phyloP scores from a whole-genome alignment of 2,113 vertebrate species.

The Garra rufa region DNA sequence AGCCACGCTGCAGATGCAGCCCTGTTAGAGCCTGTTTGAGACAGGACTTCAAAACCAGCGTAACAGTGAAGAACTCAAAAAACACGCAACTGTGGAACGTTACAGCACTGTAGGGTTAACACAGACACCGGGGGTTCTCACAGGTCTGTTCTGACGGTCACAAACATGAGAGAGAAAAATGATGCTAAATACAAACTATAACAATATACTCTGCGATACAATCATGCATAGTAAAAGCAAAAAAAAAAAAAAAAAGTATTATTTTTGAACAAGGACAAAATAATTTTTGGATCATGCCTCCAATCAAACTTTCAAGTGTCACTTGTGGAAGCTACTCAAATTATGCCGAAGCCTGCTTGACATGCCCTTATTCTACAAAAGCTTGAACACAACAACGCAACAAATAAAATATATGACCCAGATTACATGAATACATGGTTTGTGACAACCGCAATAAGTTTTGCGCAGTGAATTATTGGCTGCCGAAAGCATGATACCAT shows the following conservation, averaged over 20 bases:
- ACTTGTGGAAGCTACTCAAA: neutral
- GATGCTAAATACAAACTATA: neutral
- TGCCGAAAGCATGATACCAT: slow-evolving; percentile 14
- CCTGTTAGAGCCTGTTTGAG: slow-evolving; percentile 17
- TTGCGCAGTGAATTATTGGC: slow-evolving; percentile 1
- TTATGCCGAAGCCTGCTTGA: neutral
- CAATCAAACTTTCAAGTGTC: neutral
- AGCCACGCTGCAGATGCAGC: slow-evolving; percentile 4
- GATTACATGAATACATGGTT: neutral
- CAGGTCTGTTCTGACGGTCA: neutral
- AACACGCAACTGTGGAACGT: neutral
- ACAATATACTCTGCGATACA: neutral
- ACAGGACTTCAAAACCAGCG: neutral
- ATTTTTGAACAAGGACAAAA: neutral
- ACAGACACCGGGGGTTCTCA: neutral
- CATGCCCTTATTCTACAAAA: neutral
- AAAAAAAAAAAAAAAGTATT: neutral
- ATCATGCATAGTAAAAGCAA: neutral
- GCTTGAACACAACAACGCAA: neutral
- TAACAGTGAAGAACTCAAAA: slow-evolving; percentile 5
- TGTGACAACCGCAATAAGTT: slow-evolving; percentile 7
- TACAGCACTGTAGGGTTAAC: neutral
- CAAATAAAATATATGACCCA: slow-evolving; percentile 7
- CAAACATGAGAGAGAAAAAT: neutral
- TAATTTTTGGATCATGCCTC: neutral